Percentiles rank a stretch among this genome's conserved stretches.
These are phyloP conservation scores for Marisa cornuarietis DNA, from an alignment of 1,140 invertebrate genomes.

Conservation along the genomic window DNA sequence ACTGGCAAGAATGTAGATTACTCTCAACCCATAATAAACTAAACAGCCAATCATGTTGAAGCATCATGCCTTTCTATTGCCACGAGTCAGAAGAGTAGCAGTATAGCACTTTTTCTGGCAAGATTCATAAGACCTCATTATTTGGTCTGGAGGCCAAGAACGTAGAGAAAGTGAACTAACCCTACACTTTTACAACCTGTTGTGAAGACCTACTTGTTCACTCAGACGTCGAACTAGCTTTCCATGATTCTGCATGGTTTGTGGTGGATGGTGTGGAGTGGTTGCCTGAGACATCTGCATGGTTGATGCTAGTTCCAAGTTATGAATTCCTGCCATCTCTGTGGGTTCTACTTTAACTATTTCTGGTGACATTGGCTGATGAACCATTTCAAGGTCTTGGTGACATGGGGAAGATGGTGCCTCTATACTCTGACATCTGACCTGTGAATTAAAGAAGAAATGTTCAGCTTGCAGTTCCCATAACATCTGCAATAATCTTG, in stretches of 20 bases:
- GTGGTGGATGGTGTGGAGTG: slow-evolving; percentile 26
- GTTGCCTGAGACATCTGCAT: slow-evolving; percentile 1
- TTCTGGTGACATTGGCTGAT: slow-evolving; percentile 19
- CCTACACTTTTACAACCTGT: too few relatives aligned
- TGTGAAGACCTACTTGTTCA: slow-evolving; percentile 32
- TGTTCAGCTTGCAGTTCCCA: not conserved
- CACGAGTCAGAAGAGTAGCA: too few relatives aligned
- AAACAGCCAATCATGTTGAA: too few relatives aligned
- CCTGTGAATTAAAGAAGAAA: not conserved
- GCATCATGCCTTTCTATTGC: too few relatives aligned
- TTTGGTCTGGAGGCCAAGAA: too few relatives aligned
- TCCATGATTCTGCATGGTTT: slow-evolving; percentile 23
- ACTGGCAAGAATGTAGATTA: too few relatives aligned
- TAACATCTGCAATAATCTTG: not conserved
- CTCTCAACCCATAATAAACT: too few relatives aligned
- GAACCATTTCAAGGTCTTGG: slow-evolving; percentile 4
- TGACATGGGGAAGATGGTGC: not conserved
- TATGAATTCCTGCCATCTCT: not conserved
- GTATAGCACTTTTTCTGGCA: too few relatives aligned
- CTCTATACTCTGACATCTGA: slow-evolving; percentile 19
- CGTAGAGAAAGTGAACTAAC: too few relatives aligned
- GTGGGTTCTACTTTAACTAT: slow-evolving; percentile 8
- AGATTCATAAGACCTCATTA: too few relatives aligned
- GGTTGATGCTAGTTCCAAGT: not conserved
- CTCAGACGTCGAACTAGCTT: slow-evolving; percentile 39